Conservation (phyloP, 2,888 invertebrate genomes). For the Drosophila lacicola region DNA sequence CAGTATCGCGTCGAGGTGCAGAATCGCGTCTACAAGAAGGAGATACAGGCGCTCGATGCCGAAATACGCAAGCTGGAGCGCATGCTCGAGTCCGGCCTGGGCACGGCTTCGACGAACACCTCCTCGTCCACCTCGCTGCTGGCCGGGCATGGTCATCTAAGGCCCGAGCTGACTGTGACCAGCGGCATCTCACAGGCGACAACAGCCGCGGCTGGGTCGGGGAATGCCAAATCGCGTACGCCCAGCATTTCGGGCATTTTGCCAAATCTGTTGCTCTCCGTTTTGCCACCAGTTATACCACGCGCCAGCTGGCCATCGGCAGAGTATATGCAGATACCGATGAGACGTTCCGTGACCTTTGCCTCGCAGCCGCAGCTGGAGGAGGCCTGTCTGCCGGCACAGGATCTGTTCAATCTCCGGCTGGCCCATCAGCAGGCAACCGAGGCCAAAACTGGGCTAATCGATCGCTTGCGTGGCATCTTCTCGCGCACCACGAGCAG, state of each 20-base stretch:
- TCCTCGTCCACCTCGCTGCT: constrained; percentile 85
- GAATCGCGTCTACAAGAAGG: constrained; percentile 94
- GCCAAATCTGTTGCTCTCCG: constrained; percentile 89
- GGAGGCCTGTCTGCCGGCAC: constrained; percentile 86
- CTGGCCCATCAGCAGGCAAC: constrained; percentile 86
- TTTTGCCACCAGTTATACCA: constrained; percentile 91
- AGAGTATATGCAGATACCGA: constrained; percentile 87
- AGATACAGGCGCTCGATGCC: constrained; percentile 91
- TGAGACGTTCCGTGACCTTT: constrained; percentile 88
- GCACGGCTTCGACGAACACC: constrained; percentile 86
- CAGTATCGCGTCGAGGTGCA: constrained; percentile 95
- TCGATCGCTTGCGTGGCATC: constrained; percentile 87
- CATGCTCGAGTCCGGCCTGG: constrained; percentile 87
- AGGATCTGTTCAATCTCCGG: constrained; percentile 87
- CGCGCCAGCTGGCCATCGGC: constrained; percentile 92
- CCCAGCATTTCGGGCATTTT: constrained; percentile 90
- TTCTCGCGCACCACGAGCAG: constrained; percentile 89
- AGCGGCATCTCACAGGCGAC: constrained; percentile 64
- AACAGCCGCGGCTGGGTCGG: constrained; percentile 34
- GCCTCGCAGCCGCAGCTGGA: constrained; percentile 89
- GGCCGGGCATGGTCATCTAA: constrained; percentile 66
- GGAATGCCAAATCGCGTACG: constrained; percentile 85
- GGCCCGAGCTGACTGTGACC: constrained; percentile 83
- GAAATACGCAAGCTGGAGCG: constrained; percentile 92
- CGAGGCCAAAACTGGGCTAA: constrained; percentile 86